phyloP scores from a whole-genome alignment of 2,113 vertebrate species.

The Ptyas mucosa region DNA sequence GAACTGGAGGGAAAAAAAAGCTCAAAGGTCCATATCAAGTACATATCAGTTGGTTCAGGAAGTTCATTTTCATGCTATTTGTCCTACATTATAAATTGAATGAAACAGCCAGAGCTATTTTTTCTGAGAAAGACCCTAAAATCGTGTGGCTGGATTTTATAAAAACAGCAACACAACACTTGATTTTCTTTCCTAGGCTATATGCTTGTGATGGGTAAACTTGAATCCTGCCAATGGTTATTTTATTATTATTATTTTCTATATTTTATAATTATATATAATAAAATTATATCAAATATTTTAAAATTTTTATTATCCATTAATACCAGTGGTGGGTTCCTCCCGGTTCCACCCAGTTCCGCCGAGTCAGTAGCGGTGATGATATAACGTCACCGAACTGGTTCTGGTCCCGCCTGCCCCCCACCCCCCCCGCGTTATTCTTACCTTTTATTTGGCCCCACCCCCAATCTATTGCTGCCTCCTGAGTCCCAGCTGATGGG shows the following conservation, averaged over 20 bases:
- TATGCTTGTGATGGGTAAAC: not conserved
- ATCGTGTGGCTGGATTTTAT: not conserved
- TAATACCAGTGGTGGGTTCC: too few relatives aligned
- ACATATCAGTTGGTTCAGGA: not conserved
- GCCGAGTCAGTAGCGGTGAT: too few relatives aligned
- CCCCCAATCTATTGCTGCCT: too few relatives aligned
- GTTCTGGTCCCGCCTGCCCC: too few relatives aligned
- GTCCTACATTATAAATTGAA: not conserved
- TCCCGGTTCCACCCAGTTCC: too few relatives aligned
- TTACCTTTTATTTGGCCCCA: too few relatives aligned
- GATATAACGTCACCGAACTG: too few relatives aligned
- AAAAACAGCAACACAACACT: not conserved
- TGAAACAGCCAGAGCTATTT: not conserved
- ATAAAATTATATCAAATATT: too few relatives aligned
- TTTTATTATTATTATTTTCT: not conserved
- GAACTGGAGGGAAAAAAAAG: not conserved
- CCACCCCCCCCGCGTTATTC: too few relatives aligned
- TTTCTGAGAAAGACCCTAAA: not conserved
- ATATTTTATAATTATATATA: not conserved
- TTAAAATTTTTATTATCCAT: too few relatives aligned
- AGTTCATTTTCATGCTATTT: not conserved
- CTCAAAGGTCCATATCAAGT: not conserved
- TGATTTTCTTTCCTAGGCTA: not conserved
- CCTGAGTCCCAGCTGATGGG: too few relatives aligned
- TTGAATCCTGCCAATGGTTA: not conserved